Evolutionary conservation across 35 echinoderm and acorn worm species (phyloP), one percentile per base, ranked within the genome.

Genomic region (Heliocidaris tuberculata): DNA sequence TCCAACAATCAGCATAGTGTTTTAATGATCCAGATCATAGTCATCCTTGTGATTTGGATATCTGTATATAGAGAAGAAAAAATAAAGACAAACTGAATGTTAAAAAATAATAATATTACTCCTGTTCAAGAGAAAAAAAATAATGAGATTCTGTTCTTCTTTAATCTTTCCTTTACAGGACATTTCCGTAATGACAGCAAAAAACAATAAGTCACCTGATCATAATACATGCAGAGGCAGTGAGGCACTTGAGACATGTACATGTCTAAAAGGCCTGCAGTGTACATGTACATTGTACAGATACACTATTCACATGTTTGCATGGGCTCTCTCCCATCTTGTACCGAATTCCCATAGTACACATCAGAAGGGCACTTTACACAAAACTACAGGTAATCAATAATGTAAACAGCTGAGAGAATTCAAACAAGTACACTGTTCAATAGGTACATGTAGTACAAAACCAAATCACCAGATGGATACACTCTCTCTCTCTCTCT

Each of bases 331-430:
- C 65, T 27, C 27, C 65, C 27, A n/a, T 5, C 65, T 78, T 78
- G 65, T 78, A 78, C 17, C 17, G 0, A 78, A 78, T 78, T 78
- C 65, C 65, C 65, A 78, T 19, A 78, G 65, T n/a, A n/a, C 65
- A 78, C 65, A n/a, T 7, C 65, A 29, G 65, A 6, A 78, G 27
- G 65, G 65, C 19, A 78, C 65, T 60, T 60, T 60, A n/a, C n/a
- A 78, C 65, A 78, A 78, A 78, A 78, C 65, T n/a, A 78, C 65
- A 78, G 6, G 48, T 59, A 93, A 93, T 93, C 91, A 93, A 93
- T 93, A 93, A 32, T 30, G 47, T 93, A 35, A 93, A 93, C 91
- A 93, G 91, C 91, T 93, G 91, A 52, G 50, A 30, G 91, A 93
- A 59, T 93, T 93, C 91, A 93, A 93, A 93, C 50, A n/a, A 24